Evolutionary conservation across 1,140 invertebrate genomes (phyloP).

Genomic region (Neodiprion pinetum): DNA sequence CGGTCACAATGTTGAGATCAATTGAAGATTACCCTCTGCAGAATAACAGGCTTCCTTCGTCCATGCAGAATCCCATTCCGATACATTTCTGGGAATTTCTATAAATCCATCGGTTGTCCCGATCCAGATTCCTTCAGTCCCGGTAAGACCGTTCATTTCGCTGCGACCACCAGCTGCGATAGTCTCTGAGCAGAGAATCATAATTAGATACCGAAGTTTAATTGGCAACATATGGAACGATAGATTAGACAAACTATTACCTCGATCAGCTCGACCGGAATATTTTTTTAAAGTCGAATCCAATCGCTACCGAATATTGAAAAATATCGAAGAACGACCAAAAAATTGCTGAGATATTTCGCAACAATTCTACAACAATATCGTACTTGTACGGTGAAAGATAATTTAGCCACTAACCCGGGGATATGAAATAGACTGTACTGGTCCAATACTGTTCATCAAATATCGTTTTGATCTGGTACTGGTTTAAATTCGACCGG

Average conservation of each 20-base stretch:
- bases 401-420: conserved; percentile 40
- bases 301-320: no score
- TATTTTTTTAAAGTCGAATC: no score
- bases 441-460: conserved; percentile 57
- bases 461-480: conserved; percentile 43
- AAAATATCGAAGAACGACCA: no score
- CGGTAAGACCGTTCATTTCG: conserved; percentile 51
- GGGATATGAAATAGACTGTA: conserved; percentile 54
- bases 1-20: neutral
- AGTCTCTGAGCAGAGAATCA: conserved; percentile 41
- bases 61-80: conserved; percentile 44
- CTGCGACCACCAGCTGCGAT: conserved; percentile 53
- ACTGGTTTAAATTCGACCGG: neutral
- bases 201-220: neutral
- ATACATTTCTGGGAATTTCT: conserved; percentile 43
- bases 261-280: no score
- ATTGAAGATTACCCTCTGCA: conserved; percentile 51
- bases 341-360: no score
- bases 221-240: neutral
- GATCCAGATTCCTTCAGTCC: conserved; percentile 54
- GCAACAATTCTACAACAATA: neutral
- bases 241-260: neutral
- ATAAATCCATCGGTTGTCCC: conserved; percentile 48
- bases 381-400: neutral
- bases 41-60: conserved; percentile 58